Evolutionary conservation across 2,113 vertebrate species (phyloP), one percentile per base, ranked within the genome.

Genomic region (Eubucco bourcierii): DNA sequence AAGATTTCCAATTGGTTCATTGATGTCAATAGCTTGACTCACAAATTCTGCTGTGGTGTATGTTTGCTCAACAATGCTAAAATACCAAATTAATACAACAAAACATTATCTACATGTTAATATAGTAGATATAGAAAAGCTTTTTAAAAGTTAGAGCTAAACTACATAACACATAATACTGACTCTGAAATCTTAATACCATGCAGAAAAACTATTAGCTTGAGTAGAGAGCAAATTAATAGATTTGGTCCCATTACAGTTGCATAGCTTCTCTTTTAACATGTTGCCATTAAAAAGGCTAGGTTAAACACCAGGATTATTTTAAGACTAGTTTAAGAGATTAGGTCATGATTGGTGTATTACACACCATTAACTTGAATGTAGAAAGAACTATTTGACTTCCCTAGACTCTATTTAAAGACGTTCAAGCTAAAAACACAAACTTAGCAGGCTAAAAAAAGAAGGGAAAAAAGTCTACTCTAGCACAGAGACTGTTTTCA

Each of bases 11-110:
- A 99, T 97, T 27, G 99, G 99, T 84, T 99, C 99, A 94, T 98
- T 99, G 97, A 99, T 99, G 96, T 99, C 99, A 71, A 99, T 99
- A 74, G 99, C 98, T 94, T 99, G 99, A 95, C 99, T 99, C 84
- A 99, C 98, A 96, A 99, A 97, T 96, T 99, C 99, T 47, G 99
- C 98, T 17, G 99, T 98, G 25, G 98, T 98, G 76, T 99, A 99
- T 21, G 99, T 98, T 85, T 99, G 99, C 90, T 99, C 99, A 34
- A 99, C 99, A 6, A 99, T 98, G 79, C 99, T 99, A 73, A 80
- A 96, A 93, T 60, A 37, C 29, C 33, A 96, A 83, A 92, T 52
- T 33, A 93, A 46, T n/a, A 78, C 2, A 93, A 85, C 19, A 93
- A 77, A 44, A 52, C 14, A 66, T 60, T 83, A 91, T 17, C 29